phyloP scores from a whole-genome alignment of 2,113 vertebrate genomes.

The Pelecanoides urinatrix region DNA sequence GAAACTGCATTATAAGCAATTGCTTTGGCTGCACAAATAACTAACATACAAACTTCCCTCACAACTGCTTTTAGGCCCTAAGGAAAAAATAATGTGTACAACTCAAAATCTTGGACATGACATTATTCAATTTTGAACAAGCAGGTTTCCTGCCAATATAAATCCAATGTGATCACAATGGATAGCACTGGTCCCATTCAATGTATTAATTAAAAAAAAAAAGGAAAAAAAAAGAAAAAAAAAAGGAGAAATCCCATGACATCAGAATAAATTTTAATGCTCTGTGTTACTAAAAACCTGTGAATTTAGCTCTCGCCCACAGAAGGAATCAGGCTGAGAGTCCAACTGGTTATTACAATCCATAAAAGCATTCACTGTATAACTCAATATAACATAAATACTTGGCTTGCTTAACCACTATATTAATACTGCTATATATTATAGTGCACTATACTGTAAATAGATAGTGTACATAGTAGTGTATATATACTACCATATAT shows the following conservation, averaged over 20 bases:
- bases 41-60: neutral
- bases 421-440: neutral
- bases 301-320: neutral
- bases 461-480: neutral
- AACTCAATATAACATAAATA: neutral
- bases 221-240: no score
- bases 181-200: neutral
- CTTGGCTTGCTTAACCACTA: neutral
- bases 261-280: neutral
- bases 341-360: neutral
- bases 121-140: neutral
- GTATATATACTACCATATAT: neutral
- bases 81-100: neutral
- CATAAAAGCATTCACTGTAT: neutral
- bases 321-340: neutral
- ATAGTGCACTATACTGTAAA: neutral
- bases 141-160: neutral
- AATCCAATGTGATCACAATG: neutral
- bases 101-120: neutral
- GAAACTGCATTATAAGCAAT: neutral
- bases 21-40: neutral
- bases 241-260: neutral
- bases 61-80: neutral
- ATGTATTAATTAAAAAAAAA: neutral
- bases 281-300: neutral